Percentiles rank a stretch among this genome's conserved stretches.
phyloP scores from a whole-genome alignment of 2,113 vertebrate species.

The Bettongia penicillata region DNA sequence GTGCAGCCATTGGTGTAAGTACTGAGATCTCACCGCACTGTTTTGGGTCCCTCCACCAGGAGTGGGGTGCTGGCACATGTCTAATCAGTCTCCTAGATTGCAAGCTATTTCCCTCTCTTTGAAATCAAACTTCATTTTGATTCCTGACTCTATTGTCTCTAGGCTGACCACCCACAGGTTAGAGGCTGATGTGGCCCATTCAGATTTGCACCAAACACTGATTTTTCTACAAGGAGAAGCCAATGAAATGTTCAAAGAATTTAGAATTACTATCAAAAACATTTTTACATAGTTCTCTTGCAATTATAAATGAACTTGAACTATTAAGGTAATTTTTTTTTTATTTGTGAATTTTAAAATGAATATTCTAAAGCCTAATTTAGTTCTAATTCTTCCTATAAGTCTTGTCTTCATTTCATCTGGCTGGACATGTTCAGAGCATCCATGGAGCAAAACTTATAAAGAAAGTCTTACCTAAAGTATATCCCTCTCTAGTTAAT shows the following conservation, averaged over 20 bases:
- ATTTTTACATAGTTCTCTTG: not conserved
- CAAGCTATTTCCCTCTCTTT: too few species aligned
- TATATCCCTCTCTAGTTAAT: slow-evolving; percentile 17
- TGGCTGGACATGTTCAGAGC: slow-evolving; percentile 6
- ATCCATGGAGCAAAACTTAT: slow-evolving; percentile 47
- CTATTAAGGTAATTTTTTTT: not conserved
- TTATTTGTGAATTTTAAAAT: slow-evolving; percentile 33
- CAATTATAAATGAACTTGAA: not conserved
- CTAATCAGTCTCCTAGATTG: too few species aligned
- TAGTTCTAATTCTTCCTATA: slow-evolving; percentile 23
- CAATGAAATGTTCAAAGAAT: not conserved
- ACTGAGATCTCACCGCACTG: too few species aligned
- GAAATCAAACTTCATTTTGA: too few species aligned
- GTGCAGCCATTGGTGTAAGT: too few species aligned
- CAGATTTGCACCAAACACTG: not conserved
- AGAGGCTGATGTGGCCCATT: not conserved
- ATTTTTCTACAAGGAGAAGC: not conserved
- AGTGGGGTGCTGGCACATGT: too few species aligned
- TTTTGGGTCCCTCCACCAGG: too few species aligned
- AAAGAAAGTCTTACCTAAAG: slow-evolving; percentile 60
- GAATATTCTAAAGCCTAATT: slow-evolving; percentile 40
- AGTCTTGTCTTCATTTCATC: slow-evolving; percentile 16
- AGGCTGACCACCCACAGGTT: too few species aligned
- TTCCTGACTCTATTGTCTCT: too few species aligned
- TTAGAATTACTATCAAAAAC: not conserved